phyloP scores from a whole-genome alignment of 1,140 invertebrate species.

The Cepaea nemoralis region DNA sequence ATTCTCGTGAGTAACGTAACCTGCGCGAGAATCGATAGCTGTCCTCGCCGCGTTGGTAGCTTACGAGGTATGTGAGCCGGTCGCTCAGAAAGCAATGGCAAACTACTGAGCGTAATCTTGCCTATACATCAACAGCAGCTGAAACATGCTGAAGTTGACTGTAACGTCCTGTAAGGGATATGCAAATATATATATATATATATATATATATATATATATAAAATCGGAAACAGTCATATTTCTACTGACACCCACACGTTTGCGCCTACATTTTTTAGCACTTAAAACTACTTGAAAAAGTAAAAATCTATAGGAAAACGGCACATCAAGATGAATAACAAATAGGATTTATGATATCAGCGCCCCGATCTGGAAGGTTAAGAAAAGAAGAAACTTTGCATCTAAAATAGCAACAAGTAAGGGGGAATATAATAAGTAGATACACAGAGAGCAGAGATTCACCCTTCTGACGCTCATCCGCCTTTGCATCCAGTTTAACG shows the following conservation, averaged over 20 bases:
- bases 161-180: too few species aligned
- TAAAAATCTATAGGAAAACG: background rate
- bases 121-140: too few species aligned
- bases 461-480: background rate
- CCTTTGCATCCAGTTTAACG: background rate
- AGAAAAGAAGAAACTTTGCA: background rate
- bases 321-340: background rate
- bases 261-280: background rate
- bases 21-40: too few species aligned
- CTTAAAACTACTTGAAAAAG: background rate
- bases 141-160: too few species aligned
- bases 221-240: background rate
- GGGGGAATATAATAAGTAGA: background rate
- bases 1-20: too few species aligned
- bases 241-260: background rate
- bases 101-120: too few species aligned
- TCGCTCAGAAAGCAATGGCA: too few species aligned
- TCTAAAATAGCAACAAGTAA: conserved; percentile 10
- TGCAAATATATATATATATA: too few species aligned
- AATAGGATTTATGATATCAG: conserved; percentile 1
- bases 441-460: background rate
- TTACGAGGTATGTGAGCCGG: too few species aligned
- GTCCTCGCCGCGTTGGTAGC: too few species aligned
- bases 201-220: too few species aligned
- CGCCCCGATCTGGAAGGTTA: background rate